These are phyloP conservation scores for Macrophya alboannulata DNA, from an alignment of 2,888 invertebrate species.

Conservation along the genomic window DNA sequence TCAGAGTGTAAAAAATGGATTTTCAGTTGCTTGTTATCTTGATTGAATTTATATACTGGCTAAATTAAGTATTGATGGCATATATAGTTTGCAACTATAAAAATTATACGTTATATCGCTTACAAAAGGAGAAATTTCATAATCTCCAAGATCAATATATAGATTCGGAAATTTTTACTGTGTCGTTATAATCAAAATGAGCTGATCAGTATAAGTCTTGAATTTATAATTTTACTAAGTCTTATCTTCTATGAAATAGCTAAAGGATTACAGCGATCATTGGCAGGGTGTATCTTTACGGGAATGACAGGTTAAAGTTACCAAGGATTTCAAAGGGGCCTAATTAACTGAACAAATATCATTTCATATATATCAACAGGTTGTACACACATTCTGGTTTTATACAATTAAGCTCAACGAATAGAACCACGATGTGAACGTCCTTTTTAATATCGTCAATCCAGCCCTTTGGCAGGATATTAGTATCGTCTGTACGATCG, in stretches of 20 bases:
- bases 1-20: conserved; percentile 43
- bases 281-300: conserved; percentile 38
- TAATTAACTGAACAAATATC: background rate
- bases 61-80: background rate
- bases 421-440: background rate
- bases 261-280: conserved; percentile 37
- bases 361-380: background rate
- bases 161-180: background rate
- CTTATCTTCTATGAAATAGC: conserved; percentile 19
- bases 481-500: background rate
- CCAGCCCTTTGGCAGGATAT: background rate
- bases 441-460: background rate
- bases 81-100: background rate
- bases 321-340: background rate
- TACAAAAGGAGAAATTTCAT: background rate
- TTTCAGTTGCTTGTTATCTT: conserved; percentile 9
- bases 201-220: conserved; percentile 6
- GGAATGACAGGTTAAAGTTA: conserved; percentile 5
- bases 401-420: background rate
- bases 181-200: background rate
- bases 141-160: background rate
- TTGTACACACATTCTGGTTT: background rate
- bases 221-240: conserved; percentile 4
- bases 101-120: background rate
- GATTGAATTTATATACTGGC: conserved; percentile 31